These are phyloP conservation scores for Drosophila albomicans DNA, from an alignment of 1,140 invertebrate genomes.

Conservation along the genomic window DNA sequence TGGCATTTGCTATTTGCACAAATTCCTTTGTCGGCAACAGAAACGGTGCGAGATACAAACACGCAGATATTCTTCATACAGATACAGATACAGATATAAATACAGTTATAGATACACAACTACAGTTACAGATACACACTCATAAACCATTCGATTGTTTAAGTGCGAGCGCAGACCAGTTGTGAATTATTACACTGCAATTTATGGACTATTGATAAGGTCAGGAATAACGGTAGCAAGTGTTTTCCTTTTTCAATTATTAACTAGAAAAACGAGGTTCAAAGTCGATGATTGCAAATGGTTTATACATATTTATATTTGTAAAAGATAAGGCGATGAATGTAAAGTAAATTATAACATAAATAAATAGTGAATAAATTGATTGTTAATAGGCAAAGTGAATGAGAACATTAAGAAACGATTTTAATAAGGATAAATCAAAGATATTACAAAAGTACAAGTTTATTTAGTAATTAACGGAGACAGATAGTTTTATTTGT, in stretches of 20 bases:
- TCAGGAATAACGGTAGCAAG: constrained; percentile 37
- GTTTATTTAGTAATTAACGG: too few species aligned
- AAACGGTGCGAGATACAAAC: constrained; percentile 10
- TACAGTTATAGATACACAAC: constrained; percentile 21
- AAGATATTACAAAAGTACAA: too few species aligned
- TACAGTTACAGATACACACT: constrained; percentile 18
- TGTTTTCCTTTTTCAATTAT: constrained; percentile 2
- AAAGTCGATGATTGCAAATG: constrained; percentile 25
- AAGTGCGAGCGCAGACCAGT: constrained; percentile 2
- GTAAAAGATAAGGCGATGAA: not conserved
- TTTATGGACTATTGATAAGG: constrained; percentile 26
- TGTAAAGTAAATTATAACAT: not conserved
- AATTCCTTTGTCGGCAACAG: constrained; percentile 69
- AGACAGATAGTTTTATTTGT: too few species aligned
- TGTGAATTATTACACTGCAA: constrained; percentile 65
- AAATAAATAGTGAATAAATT: too few species aligned
- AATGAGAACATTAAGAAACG: too few species aligned
- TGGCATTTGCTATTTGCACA: constrained; percentile 61
- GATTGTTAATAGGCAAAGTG: too few species aligned
- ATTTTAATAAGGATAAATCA: too few species aligned
- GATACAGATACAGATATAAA: constrained; percentile 17
- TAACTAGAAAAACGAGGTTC: not conserved
- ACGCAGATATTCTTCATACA: constrained; percentile 21
- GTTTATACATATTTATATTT: not conserved
- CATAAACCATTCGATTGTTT: constrained; percentile 50